Base-by-base conservation (phyloP, 2,888 invertebrate genomes). In the Portevinia maculata region DNA sequence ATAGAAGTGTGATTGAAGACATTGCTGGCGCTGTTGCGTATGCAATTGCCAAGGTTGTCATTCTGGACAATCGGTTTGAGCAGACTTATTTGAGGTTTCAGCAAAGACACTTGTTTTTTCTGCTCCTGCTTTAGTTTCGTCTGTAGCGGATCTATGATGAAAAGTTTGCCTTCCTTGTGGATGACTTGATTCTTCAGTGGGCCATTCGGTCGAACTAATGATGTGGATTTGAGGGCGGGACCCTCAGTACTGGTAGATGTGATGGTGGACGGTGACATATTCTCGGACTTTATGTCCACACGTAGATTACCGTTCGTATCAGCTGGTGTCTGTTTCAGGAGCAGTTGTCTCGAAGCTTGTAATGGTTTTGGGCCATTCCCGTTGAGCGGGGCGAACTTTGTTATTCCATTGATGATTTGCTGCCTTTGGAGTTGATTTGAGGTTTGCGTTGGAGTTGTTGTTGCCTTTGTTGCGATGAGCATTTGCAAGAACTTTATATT, bases 81-180 rank as follows among this genome's bases (percentile, higher is more conserved):
- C 11, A 90, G 84, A 85, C 89, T 90, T 0, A 88, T 71, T 74
- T 91, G 90, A 0, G 91, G 90, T 52, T 90, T 90, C 0, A 90
- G 84, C 3, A 90, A 65, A 1, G 90, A 90, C 32, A 89, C 87
- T 71, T 90, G 90, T 55, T 90, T 88, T 52, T 84, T 86, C 3
- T 86, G 87, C 8, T 88, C 86, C 74, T 90, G 89, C 53, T 88
- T 89, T 0, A 90, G 84, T 84, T 88, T 89, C 1, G 87, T 86
- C 83, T 90, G 90, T 53, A 88, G 44, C 0, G 90, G 90, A 87
- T 90, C 90, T 17, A 90, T 89, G 13, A 91, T 88, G 67, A 87
- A 90, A 5, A 91, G 86, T 86, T 89, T 90, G 1, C 91, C 91
- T 32, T 88, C 90, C 59, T 88, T 90, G 70, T 89, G 88, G 24